Evolutionary conservation across 35 echinoderm and acorn worm genomes (phyloP).

Genomic region (Strongylocentrotus purpuratus): DNA sequence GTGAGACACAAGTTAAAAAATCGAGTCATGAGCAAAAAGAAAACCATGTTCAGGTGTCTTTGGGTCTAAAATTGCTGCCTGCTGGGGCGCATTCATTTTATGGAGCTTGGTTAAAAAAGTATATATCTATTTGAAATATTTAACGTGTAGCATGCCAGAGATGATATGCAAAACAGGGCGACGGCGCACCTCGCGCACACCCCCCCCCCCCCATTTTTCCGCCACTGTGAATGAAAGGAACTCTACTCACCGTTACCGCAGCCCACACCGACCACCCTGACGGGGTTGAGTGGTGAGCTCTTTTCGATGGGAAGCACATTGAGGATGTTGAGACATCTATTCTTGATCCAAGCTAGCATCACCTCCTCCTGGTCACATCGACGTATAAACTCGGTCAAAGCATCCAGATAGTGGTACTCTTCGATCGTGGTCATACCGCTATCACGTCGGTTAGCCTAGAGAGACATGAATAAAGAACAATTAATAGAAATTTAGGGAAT

Average conservation of each 20-base stretch:
- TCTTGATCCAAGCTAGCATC: constrained; percentile 77
- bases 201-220: too few relatives aligned
- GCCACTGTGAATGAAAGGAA: too few relatives aligned
- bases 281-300: constrained; percentile 10
- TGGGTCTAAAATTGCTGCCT: too few relatives aligned
- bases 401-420: constrained; percentile 67
- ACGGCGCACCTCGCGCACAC: too few relatives aligned
- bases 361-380: constrained; percentile 86
- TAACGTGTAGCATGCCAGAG: too few relatives aligned
- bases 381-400: constrained; percentile 72
- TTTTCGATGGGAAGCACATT: constrained; percentile 48
- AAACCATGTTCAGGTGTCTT: too few relatives aligned
- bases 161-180: too few relatives aligned
- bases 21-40: too few relatives aligned
- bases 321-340: constrained; percentile 56
- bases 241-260: constrained; percentile 77
- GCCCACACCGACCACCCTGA: constrained; percentile 76
- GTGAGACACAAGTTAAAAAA: too few relatives aligned
- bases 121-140: too few relatives aligned
- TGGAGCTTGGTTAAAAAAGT: too few relatives aligned
- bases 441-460: constrained; percentile 16
- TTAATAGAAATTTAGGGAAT: background rate
- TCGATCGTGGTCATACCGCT: constrained; percentile 72
- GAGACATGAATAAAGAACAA: background rate
- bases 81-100: too few relatives aligned